Conservation (phyloP, 2,797 vertebrate species). For the Buceros bicornis region DNA sequence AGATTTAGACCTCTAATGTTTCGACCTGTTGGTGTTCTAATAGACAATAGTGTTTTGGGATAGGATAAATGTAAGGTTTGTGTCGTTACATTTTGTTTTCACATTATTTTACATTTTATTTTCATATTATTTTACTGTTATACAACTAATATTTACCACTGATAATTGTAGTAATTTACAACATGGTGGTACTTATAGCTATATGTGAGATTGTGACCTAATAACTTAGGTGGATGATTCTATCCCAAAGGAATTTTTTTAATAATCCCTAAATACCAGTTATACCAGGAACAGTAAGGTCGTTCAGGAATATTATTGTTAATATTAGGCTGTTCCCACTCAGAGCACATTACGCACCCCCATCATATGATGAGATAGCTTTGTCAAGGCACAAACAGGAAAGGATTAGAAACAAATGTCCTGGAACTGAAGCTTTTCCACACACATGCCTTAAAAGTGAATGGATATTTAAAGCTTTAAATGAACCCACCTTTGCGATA, state of each 20-base stretch:
- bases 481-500: not conserved
- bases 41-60: not conserved
- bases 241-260: not conserved
- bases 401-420: not conserved
- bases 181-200: not conserved
- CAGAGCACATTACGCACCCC: accelerated
- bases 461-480: not conserved
- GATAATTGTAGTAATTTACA: not conserved
- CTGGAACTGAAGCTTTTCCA: not conserved
- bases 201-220: not conserved
- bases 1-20: not conserved
- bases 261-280: not conserved
- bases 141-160: not conserved
- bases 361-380: not conserved
- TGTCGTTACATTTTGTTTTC: not conserved
- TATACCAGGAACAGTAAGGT: not conserved
- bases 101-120: not conserved
- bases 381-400: not conserved
- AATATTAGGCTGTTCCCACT: not conserved
- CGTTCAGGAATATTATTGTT: not conserved
- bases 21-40: not conserved
- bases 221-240: not conserved
- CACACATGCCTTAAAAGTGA: not conserved
- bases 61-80: not conserved
- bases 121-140: not conserved